Percentiles rank a stretch among this genome's conserved stretches.
Conservation (phyloP, 2,888 invertebrate species). For the Callyntrura sp. region DNA sequence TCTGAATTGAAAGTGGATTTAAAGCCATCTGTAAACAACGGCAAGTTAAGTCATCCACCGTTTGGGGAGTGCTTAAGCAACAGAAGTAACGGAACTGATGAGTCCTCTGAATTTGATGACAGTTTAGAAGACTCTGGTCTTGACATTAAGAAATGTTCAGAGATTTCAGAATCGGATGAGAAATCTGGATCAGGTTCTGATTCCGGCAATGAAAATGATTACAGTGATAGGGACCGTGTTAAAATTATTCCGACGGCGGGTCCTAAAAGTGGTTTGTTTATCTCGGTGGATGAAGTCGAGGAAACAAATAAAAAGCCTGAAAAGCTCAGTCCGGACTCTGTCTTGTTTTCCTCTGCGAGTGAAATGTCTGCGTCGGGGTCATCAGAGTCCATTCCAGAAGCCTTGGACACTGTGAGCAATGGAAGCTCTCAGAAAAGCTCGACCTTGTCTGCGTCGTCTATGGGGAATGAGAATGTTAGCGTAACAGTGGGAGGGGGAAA, state of each 20-base stretch:
- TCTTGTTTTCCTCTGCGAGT: conserved; percentile 81
- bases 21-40: conserved; percentile 75
- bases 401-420: conserved; percentile 71
- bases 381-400: conserved; percentile 82
- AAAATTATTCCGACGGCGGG: conserved; percentile 49
- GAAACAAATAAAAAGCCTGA: conserved; percentile 77
- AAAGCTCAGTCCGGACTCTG: conserved; percentile 83
- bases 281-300: conserved; percentile 82
- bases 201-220: conserved; percentile 84
- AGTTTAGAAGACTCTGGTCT: conserved; percentile 84
- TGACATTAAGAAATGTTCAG: conserved; percentile 80
- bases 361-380: conserved; percentile 83
- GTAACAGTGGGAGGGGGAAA: not conserved
- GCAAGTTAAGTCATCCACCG: conserved; percentile 75
- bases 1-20: conserved; percentile 79
- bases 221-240: conserved; percentile 75
- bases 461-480: not conserved
- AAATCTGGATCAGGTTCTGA: conserved; percentile 83
- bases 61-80: conserved; percentile 72
- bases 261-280: conserved; percentile 79
- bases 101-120: conserved; percentile 83
- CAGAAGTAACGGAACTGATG: conserved; percentile 74
- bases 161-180: conserved; percentile 82
- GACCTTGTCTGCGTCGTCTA: not conserved
- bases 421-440: conserved; percentile 53